These are phyloP conservation scores for Vanacampus margaritifer DNA, from an alignment of 2,113 vertebrate genomes.

Conservation along the genomic window DNA sequence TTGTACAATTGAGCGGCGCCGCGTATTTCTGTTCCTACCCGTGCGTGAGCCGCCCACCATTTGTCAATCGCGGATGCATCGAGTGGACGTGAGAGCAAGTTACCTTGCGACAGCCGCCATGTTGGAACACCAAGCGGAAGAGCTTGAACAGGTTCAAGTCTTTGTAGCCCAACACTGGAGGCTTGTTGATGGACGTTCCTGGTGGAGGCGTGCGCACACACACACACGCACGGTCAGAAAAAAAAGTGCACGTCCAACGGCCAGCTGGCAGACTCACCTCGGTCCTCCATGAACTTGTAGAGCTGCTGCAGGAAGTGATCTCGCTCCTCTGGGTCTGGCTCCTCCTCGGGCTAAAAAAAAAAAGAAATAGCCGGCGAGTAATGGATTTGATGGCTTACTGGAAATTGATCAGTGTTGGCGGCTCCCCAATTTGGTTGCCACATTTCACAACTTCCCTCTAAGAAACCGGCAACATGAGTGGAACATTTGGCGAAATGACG, in stretches of 20 bases:
- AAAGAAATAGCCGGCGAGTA: too few species aligned
- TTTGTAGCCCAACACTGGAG: constrained; percentile 96
- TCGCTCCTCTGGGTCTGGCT: constrained; percentile 93
- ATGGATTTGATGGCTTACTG: too few species aligned
- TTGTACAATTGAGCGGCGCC: too few species aligned
- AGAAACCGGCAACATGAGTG: too few species aligned
- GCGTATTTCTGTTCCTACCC: too few species aligned
- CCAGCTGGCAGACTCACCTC: constrained; percentile 74
- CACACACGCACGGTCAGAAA: not conserved
- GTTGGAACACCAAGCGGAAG: constrained; percentile 89
- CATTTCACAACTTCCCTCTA: too few species aligned
- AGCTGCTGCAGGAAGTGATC: constrained; percentile 98
- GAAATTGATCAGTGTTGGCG: too few species aligned
- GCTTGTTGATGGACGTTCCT: constrained; percentile 99
- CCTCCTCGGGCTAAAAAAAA: constrained; percentile 91
- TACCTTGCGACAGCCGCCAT: constrained; percentile 93
- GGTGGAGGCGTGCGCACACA: not conserved
- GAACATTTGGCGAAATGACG: too few species aligned
- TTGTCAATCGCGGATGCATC: too few species aligned
- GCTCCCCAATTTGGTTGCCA: too few species aligned
- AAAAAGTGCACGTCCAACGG: too few species aligned
- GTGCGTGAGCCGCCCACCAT: too few species aligned
- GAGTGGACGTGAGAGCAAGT: constrained; percentile 42
- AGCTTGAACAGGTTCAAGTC: constrained; percentile 98
- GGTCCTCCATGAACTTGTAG: constrained; percentile 99